phyloP scores from a whole-genome alignment of 2,797 vertebrate genomes.

The Microctenopoma steveboyesi region DNA sequence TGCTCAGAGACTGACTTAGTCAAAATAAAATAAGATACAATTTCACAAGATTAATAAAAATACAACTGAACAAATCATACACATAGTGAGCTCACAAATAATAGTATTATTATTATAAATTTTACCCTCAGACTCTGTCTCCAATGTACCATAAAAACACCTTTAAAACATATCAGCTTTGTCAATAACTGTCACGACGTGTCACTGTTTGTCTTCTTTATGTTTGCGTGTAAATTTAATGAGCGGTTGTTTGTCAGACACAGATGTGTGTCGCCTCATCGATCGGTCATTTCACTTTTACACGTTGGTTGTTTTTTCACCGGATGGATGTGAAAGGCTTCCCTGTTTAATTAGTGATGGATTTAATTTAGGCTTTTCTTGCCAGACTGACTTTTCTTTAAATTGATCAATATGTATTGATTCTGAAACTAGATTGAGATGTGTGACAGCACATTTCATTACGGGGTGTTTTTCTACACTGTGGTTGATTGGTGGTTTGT shows the following conservation, averaged over 20 bases:
- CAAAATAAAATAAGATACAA: too few species aligned
- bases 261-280: constrained; percentile 12
- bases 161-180: too few species aligned
- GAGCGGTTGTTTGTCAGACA: not conserved
- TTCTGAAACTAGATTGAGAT: constrained; percentile 23
- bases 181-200: too few species aligned
- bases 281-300: constrained; percentile 15
- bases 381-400: not conserved
- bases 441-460: constrained; percentile 36
- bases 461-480: constrained; percentile 36
- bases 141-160: too few species aligned
- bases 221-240: too few species aligned
- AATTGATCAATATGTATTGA: constrained; percentile 51
- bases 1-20: too few species aligned
- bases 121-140: too few species aligned
- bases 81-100: too few species aligned
- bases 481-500: constrained; percentile 29
- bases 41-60: too few species aligned
- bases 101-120: too few species aligned
- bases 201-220: too few species aligned
- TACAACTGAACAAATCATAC: too few species aligned
- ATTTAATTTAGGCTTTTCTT: constrained; percentile 33
- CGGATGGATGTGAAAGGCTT: constrained; percentile 18
- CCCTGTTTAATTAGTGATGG: constrained; percentile 27
- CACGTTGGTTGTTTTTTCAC: constrained; percentile 8